phyloP scores from a whole-genome alignment of 1,140 invertebrate species.

The Onthophagus taurus region DNA sequence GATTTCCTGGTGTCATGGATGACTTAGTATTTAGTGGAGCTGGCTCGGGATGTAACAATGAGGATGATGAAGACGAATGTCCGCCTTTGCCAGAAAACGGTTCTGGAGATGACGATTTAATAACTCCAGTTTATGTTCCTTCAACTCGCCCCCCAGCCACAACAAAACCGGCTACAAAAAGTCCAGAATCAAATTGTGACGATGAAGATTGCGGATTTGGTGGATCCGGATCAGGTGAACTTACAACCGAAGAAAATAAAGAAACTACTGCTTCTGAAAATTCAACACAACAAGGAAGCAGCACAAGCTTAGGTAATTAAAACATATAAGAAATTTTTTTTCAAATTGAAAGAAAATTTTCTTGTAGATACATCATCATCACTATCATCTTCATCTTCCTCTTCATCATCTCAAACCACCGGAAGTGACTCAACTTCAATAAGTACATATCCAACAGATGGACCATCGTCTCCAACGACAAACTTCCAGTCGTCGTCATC shows the following conservation, averaged over 20 bases:
- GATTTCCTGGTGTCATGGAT: conserved; percentile 66
- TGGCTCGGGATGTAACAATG: conserved; percentile 75
- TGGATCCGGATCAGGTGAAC: conserved; percentile 58
- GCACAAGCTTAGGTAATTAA: too few relatives aligned
- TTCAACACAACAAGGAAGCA: too few relatives aligned
- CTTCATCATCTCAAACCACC: too few relatives aligned
- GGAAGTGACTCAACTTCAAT: too few relatives aligned
- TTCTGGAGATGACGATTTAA: conserved; percentile 78
- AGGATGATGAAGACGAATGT: conserved; percentile 79
- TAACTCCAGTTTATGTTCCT: conserved; percentile 84
- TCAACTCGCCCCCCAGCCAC: conserved; percentile 62
- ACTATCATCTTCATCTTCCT: too few relatives aligned
- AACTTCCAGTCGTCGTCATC: not conserved
- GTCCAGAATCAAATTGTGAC: conserved; percentile 47
- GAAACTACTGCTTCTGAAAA: too few relatives aligned
- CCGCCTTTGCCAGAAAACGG: conserved; percentile 72
- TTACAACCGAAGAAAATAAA: conserved; percentile 53
- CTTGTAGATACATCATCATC: too few relatives aligned
- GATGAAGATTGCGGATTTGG: conserved; percentile 73
- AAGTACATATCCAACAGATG: not conserved
- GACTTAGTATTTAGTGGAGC: conserved; percentile 83
- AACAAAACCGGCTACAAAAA: conserved; percentile 38
- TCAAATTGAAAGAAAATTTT: too few relatives aligned
- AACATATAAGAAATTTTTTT: too few relatives aligned
- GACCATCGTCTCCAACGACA: not conserved